A percentile compares a stretch with the other conserved stretches of the same genome.
phyloP scores from a whole-genome alignment of 1,140 invertebrate species.

The Leptoteleia sp. region DNA sequence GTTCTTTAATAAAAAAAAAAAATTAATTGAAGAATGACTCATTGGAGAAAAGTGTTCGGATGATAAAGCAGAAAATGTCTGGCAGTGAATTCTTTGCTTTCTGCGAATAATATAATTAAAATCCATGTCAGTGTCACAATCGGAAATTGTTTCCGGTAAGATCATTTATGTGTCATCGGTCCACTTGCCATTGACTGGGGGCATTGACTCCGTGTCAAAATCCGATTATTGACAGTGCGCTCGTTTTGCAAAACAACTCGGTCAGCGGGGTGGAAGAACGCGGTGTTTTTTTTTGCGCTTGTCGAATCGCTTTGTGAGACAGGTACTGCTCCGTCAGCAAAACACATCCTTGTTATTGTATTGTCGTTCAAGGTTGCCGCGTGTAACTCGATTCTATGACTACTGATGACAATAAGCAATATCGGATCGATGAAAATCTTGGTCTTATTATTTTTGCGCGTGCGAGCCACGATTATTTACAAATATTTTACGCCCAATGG shows the following conservation, averaged over 20 bases:
- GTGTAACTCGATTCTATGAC: conserved; percentile 35
- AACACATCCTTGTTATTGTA: conserved; percentile 75
- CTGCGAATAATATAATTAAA: neutral
- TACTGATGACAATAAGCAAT: conserved; percentile 32
- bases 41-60: too few relatives aligned
- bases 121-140: neutral
- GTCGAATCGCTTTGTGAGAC: conserved; percentile 42
- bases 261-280: conserved; percentile 29
- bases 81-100: too few relatives aligned
- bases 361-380: conserved; percentile 68
- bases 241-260: conserved; percentile 40
- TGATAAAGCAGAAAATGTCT: too few relatives aligned
- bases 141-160: too few relatives aligned
- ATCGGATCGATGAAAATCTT: conserved; percentile 6
- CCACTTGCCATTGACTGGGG: conserved; percentile 27
- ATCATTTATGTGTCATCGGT: too few relatives aligned
- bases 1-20: too few relatives aligned
- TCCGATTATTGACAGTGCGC: conserved; percentile 44
- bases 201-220: conserved; percentile 52
- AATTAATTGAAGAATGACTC: too few relatives aligned
- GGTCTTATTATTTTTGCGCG: conserved; percentile 10
- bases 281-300: conserved; percentile 36
- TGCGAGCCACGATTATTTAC: too few relatives aligned
- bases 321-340: conserved; percentile 72
- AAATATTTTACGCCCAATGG: too few relatives aligned